Evolutionary conservation across 1,140 invertebrate species (phyloP), one percentile per base, ranked within the genome.

Genomic region (Drosophila guanche): DNA sequence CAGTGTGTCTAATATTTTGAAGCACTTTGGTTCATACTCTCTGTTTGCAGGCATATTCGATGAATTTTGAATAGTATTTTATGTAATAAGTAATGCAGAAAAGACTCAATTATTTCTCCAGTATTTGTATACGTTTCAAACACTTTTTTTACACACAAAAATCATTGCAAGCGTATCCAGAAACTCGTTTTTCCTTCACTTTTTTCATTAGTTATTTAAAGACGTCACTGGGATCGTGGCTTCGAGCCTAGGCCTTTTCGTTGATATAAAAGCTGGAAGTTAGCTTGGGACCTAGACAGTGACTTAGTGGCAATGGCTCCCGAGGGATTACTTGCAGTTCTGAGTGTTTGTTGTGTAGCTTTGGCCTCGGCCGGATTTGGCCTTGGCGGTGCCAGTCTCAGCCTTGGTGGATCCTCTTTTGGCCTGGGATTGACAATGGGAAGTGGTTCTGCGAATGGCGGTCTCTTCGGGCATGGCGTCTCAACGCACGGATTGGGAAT

Each of bases 281-380:
- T 63, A 54, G 46, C 61, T 27, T 23, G 48, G 62, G 54, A 68
- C 45, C 29, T 42, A 20, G 61, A 40, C 54, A 68, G 61, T 68
- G 16, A 68, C 48, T 54, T 68, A 46, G 1, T 8, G 43, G 67
- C 29, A 67, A 68, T 67, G 65, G n/a, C n/a, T 67, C 61, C 48
- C 61, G 40, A 29, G 48, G 62, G 65, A 68, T 54, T 68, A 42
- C 4, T 40, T 29, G 25, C 67, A 29, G 6, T 67, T 52, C 5
- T 67, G n/a, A 8, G 23, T 5, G 61, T 50, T 23, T 40, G 61
- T 16, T 68, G 42, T 22, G 29, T 67, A 23, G 54, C 48, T 29
- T 10, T 66, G 22, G 62, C 41, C 33, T 68, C 61, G 16, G 65
- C 65, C 5, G 65, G 65, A 22, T 67, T 68, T 7, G 63, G 61